Conservation (phyloP, 2,113 vertebrate genomes). For the Sinocyclocheilus rhinocerous region DNA sequence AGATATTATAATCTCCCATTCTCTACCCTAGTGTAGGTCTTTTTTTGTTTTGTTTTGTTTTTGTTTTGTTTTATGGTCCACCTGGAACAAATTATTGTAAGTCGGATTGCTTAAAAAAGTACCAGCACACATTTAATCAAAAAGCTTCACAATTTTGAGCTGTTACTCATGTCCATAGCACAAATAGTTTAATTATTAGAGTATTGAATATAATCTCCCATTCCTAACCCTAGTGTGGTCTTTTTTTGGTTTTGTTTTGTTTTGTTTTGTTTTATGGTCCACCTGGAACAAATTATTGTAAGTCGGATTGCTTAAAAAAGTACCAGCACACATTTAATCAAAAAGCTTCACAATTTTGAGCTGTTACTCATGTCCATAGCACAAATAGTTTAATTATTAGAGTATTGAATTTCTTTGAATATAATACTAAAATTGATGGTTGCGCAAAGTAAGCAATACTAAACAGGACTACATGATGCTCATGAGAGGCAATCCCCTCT, state of each 20-base stretch:
- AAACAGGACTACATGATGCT: neutral
- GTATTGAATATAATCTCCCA: neutral
- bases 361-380: neutral
- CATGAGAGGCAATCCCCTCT: conserved; percentile 1
- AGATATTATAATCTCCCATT: neutral
- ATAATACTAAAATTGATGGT: neutral
- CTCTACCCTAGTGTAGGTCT: neutral
- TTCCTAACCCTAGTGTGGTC: neutral
- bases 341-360: neutral
- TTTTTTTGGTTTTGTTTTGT: neutral
- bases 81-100: neutral
- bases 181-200: neutral
- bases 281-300: neutral
- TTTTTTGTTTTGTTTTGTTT: neutral
- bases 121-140: neutral
- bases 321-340: neutral
- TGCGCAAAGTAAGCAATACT: neutral
- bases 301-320: neutral
- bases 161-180: neutral
- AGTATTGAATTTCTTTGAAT: neutral
- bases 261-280: neutral
- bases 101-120: neutral
- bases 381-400: neutral
- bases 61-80: neutral
- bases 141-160: neutral